Evolutionary conservation across 2,888 invertebrate genomes (phyloP).

Genomic region (Polydrusus pterygomalis): DNA sequence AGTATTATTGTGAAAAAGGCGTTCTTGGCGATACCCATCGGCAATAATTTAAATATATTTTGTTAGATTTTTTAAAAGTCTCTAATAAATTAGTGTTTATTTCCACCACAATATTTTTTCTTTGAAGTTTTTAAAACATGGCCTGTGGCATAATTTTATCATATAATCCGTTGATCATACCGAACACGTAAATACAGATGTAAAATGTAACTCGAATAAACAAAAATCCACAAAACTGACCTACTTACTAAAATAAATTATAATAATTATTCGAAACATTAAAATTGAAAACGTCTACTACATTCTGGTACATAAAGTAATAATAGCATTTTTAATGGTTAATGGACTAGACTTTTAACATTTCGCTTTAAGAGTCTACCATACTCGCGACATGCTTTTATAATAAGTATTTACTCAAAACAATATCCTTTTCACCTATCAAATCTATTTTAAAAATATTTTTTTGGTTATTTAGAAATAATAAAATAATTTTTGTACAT

Average conservation of each 20-base stretch:
- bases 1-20: too few species aligned
- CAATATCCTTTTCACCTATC: too few species aligned
- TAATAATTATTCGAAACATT: constrained; percentile 11
- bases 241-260: constrained; percentile 34
- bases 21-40: too few species aligned
- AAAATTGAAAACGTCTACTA: neutral
- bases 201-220: constrained; percentile 7
- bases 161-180: neutral
- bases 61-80: neutral
- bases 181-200: neutral
- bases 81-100: neutral
- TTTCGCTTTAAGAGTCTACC: too few species aligned
- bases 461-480: too few species aligned
- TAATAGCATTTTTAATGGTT: too few species aligned
- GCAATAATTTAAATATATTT: neutral
- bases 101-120: neutral
- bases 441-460: too few species aligned
- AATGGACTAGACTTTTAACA: too few species aligned
- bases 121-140: constrained; percentile 7
- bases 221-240: constrained; percentile 21
- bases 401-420: too few species aligned
- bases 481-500: too few species aligned
- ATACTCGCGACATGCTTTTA: too few species aligned
- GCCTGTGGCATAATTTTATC: neutral
- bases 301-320: too few species aligned